Evolutionary conservation across 2,888 invertebrate genomes (phyloP).

Genomic region (Erynnis tages): DNA sequence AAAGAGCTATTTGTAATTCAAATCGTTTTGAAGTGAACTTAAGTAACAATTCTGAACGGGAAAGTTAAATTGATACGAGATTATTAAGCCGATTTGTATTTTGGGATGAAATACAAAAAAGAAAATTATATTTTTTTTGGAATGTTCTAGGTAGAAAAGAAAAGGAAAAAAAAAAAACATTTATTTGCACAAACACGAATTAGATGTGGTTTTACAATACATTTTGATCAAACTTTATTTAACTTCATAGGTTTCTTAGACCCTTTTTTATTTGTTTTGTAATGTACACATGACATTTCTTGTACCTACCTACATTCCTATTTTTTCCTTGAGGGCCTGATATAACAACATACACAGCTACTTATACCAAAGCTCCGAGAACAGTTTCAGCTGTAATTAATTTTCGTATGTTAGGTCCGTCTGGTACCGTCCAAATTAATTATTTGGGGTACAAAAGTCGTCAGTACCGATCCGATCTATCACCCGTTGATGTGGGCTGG

Average conservation of each 20-base stretch:
- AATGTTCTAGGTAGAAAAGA: no score
- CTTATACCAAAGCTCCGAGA: neutral
- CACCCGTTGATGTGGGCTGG: constrained; percentile 39
- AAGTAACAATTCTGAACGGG: neutral
- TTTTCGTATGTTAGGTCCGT: constrained; percentile 4
- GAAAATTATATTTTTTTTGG: no score
- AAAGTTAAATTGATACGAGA: constrained; percentile 1
- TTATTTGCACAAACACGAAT: no score
- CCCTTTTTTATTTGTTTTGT: no score
- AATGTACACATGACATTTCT: no score
- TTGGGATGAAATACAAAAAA: neutral
- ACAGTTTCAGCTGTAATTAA: constrained; percentile 19
- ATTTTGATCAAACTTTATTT: no score
- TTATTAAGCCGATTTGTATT: neutral
- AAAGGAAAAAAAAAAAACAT: no score
- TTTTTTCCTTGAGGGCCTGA: no score
- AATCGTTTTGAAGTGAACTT: constrained; percentile 45
- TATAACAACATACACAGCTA: no score
- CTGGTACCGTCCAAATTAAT: constrained; percentile 37
- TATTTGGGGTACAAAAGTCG: constrained; percentile 40
- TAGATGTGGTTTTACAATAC: no score
- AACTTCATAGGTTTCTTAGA: no score
- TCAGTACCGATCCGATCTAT: constrained; percentile 36
- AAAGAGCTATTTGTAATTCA: constrained; percentile 65
- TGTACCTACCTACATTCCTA: no score